Base-by-base conservation (phyloP, 92 coral and sea anemone species). In the Palythoa grandiflora region DNA sequence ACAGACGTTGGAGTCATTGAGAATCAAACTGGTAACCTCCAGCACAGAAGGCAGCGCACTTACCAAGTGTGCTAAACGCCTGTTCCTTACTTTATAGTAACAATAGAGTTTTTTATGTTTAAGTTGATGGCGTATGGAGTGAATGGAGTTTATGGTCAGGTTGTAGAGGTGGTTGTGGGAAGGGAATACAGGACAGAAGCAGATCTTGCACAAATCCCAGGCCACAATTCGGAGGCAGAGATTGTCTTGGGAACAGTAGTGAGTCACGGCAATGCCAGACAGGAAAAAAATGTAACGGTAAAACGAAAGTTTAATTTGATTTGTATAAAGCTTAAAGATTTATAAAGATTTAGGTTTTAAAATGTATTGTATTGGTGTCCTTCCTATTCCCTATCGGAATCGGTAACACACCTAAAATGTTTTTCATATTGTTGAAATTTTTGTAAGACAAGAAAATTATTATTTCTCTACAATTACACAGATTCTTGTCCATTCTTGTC, bases 51-150 rank as follows among this genome's bases (percentile, higher is more conserved):
- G 28, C 28, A 28, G 28, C 28, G 28, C 28, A 28, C 28, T 28
- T 28, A 28, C 28, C 28, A 28, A 28, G 0, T 28, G 28, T 28
- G 28, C 28, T 28, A 28, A 28, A 28, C 28, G 28, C 28, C 28
- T 28, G 28, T 28, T 28, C 28, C 28, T 28, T 28, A 28, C 28
- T 28, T 44, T 44, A 44, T 44, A 4, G 5, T 44, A 44, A 44
- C 50, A 44, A 8, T 44, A 44, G 50, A 28, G 5, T 44, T 44
- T 2, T 8, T 44, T 8, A 44, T 44, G 5, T 28, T 20, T 68
- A 36, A 71, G 75, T 71, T 14, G 75, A 71, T 38, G 75, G 75
- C 11, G 38, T 12, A 71, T 71, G 75, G 75, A 36, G 75, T 36
- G 5, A 4, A 71, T 71, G 75, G 75, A 37, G 75, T 71, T 15